Base-by-base conservation (phyloP, 1,140 invertebrate species). In the Drosophila asahinai region DNA sequence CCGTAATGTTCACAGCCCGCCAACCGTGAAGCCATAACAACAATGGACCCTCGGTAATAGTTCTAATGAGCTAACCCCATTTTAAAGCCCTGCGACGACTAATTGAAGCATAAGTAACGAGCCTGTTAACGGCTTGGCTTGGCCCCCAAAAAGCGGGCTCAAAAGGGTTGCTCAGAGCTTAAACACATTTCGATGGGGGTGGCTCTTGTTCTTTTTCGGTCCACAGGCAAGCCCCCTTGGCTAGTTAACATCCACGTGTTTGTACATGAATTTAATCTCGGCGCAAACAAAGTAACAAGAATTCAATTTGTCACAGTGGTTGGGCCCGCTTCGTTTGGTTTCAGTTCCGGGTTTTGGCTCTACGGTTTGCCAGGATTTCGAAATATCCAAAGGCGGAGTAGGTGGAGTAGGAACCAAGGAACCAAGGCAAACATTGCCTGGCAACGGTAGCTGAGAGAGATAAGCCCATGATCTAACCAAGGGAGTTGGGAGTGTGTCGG, bases 251-350 rank as follows among this genome's bases (percentile, higher is more conserved):
- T 68, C 64, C 84, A 84, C 77, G 81, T 83, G 84, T 65, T 78
- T 70, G 68, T 60, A 79, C 86, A 86, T 61, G 81, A 82, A 80
- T 86, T 90, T 90, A 90, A 90, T 90, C 86, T 86, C 78, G 79
- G 77, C 81, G 66, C 86, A 91, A 90, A 86, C 78, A 90, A 90
- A 91, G 82, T 80, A 90, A 82, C 86, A 90, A 86, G 86, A 91
- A 91, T 90, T 91, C 86, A 90, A 90, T 90, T 90, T 90, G 86
- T 90, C 86, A 90, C 86, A 91, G 86, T 81, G 84, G 84, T 90
- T 89, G 77, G 65, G 30, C 48, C 49, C 38, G 43, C 11, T 43
- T 66, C 70, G 25, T 52, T 45, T n/a, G 15, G 67, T 58, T 71
- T 43, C 51, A 25, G 43, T 59, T 71, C 43, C 51, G 66, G 43